These are phyloP conservation scores for Zele albiditarsus DNA, from an alignment of 2,888 invertebrate genomes.

Conservation along the genomic window DNA sequence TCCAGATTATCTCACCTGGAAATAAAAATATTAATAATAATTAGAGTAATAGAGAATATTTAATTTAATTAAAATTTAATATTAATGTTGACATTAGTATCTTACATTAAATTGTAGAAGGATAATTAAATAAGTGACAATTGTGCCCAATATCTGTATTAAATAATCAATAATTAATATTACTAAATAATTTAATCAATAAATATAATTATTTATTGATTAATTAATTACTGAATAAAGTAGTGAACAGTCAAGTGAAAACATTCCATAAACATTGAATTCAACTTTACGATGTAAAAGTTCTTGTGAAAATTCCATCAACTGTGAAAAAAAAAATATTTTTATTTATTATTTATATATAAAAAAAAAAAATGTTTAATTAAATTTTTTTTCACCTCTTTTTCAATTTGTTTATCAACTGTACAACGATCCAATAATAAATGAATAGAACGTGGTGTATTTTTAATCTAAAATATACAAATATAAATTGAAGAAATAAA, in stretches of 20 bases:
- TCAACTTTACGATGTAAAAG: slow-evolving; percentile 21
- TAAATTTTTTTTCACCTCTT: slow-evolving; percentile 36
- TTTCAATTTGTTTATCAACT: slow-evolving; percentile 20
- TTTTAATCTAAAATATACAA: slow-evolving; percentile 35
- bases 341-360: not conserved
- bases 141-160: not conserved
- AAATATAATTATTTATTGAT: not conserved
- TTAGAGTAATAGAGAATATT: too few relatives aligned
- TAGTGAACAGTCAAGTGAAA: slow-evolving; percentile 19
- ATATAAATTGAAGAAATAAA: too few relatives aligned
- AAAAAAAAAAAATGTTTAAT: not conserved
- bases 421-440: slow-evolving; percentile 36
- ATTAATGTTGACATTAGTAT: too few relatives aligned
- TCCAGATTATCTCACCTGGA: too few relatives aligned
- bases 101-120: not conserved
- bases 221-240: not conserved
- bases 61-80: too few relatives aligned
- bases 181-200: too few relatives aligned
- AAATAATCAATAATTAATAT: not conserved
- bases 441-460: slow-evolving; percentile 28
- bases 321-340: not conserved
- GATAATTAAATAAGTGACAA: slow-evolving; percentile 5
- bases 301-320: slow-evolving; percentile 14
- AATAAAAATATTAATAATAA: too few relatives aligned
- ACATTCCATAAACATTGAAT: slow-evolving; percentile 22